These are phyloP conservation scores for Holcopasites calliopsidis DNA, from an alignment of 1,140 invertebrate genomes.

Conservation along the genomic window DNA sequence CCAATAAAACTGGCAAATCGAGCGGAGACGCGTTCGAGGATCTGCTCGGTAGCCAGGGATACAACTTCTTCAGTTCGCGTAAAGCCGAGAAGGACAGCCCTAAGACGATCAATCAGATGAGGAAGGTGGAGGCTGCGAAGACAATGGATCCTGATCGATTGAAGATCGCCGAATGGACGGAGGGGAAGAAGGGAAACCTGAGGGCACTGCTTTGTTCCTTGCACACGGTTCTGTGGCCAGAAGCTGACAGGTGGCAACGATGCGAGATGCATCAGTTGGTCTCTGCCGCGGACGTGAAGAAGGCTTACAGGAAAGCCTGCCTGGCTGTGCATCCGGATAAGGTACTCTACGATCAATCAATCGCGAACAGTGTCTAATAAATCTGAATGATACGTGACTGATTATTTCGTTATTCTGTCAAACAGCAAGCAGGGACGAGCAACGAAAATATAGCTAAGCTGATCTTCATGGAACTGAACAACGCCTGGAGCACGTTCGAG, in stretches of 20 bases:
- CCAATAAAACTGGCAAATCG: slow-evolving; percentile 77
- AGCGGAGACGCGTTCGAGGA: slow-evolving; percentile 92
- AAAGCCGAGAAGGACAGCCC: slow-evolving; percentile 89
- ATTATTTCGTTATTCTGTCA: slow-evolving; percentile 14
- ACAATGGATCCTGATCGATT: slow-evolving; percentile 96
- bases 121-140: slow-evolving; percentile 91
- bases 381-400: not conserved
- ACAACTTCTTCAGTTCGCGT: slow-evolving; percentile 84
- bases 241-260: slow-evolving; percentile 92
- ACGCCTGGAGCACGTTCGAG: slow-evolving; percentile 99
- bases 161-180: slow-evolving; percentile 90
- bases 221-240: slow-evolving; percentile 96
- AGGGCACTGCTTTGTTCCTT: slow-evolving; percentile 96
- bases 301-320: slow-evolving; percentile 96
- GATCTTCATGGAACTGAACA: slow-evolving; percentile 99
- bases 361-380: not conserved
- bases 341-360: slow-evolving; percentile 79
- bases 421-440: slow-evolving; percentile 91
- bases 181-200: slow-evolving; percentile 98
- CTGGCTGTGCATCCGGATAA: slow-evolving; percentile 99
- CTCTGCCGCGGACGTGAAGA: slow-evolving; percentile 94
- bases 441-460: slow-evolving; percentile 96
- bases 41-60: slow-evolving; percentile 92
- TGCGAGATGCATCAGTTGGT: slow-evolving; percentile 97
- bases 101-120: slow-evolving; percentile 95